Conservation (phyloP, 2,797 vertebrate genomes). For the Graptemys geographica region DNA sequence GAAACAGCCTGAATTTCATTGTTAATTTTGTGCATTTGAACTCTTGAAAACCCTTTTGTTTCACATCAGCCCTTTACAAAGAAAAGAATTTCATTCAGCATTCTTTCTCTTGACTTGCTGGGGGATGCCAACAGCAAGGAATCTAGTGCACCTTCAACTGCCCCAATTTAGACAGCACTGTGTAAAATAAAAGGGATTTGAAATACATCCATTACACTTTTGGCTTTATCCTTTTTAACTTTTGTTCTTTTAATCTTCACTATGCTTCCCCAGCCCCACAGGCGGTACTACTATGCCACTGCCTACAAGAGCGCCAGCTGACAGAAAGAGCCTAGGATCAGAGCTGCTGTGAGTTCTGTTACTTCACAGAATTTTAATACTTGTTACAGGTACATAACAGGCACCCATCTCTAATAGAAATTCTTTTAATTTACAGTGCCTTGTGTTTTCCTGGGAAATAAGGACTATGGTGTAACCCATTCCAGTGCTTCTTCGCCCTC, state of each 20-base stretch:
- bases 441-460: not conserved
- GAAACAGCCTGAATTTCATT: conserved; percentile 6
- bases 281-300: not conserved
- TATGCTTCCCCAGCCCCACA: not conserved
- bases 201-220: not conserved
- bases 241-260: conserved; percentile 42
- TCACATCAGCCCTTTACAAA: not conserved
- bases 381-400: not conserved
- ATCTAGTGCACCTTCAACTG: not conserved
- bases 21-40: not conserved
- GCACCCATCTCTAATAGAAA: not conserved
- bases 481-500: too few relatives aligned
- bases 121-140: conserved; percentile 33
- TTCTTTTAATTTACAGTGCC: not conserved
- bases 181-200: conserved; percentile 34
- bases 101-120: not conserved
- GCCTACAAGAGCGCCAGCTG: conserved; percentile 22
- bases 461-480: fast-evolving
- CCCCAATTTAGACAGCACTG: not conserved
- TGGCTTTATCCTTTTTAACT: conserved; percentile 24
- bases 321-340: not conserved
- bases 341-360: not conserved
- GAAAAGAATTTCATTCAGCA: not conserved
- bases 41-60: not conserved
- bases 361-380: not conserved